phyloP scores from a whole-genome alignment of 2,797 vertebrate species.

The Iguana delicatissima region DNA sequence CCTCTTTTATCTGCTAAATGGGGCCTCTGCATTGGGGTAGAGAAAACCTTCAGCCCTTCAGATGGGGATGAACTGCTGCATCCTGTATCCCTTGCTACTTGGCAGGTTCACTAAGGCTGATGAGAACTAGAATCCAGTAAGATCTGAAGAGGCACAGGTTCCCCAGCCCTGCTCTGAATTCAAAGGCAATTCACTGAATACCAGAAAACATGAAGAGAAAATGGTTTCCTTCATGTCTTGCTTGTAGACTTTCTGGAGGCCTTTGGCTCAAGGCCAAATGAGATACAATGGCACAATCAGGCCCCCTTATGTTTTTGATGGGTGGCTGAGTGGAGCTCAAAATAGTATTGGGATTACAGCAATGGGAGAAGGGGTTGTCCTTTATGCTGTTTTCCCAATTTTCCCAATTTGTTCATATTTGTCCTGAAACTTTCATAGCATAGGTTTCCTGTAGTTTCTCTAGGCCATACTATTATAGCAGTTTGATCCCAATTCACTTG shows the following conservation, averaged over 20 bases:
- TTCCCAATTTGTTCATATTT: not conserved
- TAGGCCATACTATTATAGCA: no score
- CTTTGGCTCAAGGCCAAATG: not conserved
- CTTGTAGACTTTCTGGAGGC: not conserved
- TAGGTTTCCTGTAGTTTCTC: not conserved
- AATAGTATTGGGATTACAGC: not conserved
- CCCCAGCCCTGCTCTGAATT: not conserved
- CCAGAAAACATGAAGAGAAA: not conserved
- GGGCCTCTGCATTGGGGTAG: no score
- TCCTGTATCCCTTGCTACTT: not conserved
- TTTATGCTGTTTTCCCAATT: not conserved
- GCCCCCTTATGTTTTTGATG: not conserved
- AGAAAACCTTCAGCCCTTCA: not conserved
- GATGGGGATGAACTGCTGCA: not conserved
- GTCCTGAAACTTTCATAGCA: no score
- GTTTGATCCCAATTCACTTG: no score
- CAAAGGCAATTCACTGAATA: not conserved
- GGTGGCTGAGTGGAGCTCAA: no score
- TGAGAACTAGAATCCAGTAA: not conserved
- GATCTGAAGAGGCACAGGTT: not conserved
- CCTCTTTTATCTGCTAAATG: not conserved
- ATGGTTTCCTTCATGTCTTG: not conserved
- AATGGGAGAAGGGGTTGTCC: no score
- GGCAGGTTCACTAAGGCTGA: not conserved
- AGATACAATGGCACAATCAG: not conserved